These are phyloP conservation scores for Diplolepis rosae DNA, from an alignment of 2,888 invertebrate species.

Conservation along the genomic window DNA sequence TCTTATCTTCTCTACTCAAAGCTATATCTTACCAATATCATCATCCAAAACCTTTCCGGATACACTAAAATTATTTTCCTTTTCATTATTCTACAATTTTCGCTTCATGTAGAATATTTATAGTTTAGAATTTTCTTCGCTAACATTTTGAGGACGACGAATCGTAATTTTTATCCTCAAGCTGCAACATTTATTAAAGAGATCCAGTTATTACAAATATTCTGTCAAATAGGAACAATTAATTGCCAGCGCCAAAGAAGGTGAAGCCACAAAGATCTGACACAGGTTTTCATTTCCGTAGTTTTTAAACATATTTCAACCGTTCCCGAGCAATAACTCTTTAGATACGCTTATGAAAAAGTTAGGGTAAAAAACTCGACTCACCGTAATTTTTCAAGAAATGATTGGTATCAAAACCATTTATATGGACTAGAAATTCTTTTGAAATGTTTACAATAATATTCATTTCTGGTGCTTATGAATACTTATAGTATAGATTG, in stretches of 20 bases:
- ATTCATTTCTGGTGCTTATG: no score
- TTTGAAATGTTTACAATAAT: not conserved
- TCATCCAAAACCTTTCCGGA: not conserved
- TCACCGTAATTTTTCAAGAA: not conserved
- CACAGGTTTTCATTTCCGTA: not conserved
- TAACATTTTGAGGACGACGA: not conserved
- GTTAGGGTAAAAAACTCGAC: not conserved
- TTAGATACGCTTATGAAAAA: not conserved
- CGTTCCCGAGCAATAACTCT: not conserved
- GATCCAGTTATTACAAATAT: not conserved
- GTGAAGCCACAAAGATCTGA: not conserved
- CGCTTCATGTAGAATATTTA: not conserved
- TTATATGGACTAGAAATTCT: not conserved
- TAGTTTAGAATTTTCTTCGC: not conserved
- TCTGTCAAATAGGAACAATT: not conserved
- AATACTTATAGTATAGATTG: no score
- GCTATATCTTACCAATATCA: slow-evolving; percentile 14
- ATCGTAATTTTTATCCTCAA: not conserved
- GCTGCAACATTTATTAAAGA: not conserved
- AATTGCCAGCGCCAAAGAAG: not conserved
- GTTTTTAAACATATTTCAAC: slow-evolving; percentile 7
- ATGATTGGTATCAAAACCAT: not conserved
- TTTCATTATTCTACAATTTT: not conserved
- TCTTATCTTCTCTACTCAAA: slow-evolving; percentile 20
- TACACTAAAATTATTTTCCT: not conserved